Evolutionary conservation across 2,113 vertebrate species (phyloP).

Genomic region (Neomonachus schauinslandi): DNA sequence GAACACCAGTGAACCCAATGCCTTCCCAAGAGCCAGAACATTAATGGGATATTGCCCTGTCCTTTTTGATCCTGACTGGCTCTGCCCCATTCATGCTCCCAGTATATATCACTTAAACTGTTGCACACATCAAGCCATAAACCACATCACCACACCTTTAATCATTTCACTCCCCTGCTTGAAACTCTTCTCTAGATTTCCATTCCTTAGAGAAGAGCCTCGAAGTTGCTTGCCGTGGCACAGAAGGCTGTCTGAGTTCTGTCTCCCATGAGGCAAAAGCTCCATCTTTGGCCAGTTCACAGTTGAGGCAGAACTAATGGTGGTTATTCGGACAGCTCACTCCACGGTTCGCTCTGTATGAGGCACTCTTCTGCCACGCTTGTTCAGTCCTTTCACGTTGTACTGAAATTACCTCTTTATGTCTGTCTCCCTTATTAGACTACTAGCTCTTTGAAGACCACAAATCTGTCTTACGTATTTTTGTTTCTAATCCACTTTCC

Average conservation of each 20-base stretch:
- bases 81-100: not conserved
- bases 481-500: constrained; percentile 5
- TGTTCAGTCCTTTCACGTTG: not conserved
- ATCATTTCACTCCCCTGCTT: not conserved
- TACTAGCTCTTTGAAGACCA: constrained; percentile 1
- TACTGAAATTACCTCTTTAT: not conserved
- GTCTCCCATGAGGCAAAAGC: not conserved
- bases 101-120: not conserved
- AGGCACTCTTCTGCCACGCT: not conserved
- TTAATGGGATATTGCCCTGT: not conserved
- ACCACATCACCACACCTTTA: not conserved
- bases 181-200: not conserved
- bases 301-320: not conserved
- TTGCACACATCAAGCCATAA: not conserved
- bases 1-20: not conserved
- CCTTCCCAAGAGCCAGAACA: not conserved
- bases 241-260: not conserved
- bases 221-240: not conserved
- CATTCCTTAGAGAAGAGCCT: not conserved
- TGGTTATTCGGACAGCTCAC: rapidly evolving
- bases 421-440: not conserved
- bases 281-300: not conserved
- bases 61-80: not conserved
- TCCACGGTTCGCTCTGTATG: not conserved
- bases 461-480: constrained; percentile 3